These are phyloP conservation scores for Helostoma temminkii DNA, from an alignment of 2,797 vertebrate species.

Conservation along the genomic window DNA sequence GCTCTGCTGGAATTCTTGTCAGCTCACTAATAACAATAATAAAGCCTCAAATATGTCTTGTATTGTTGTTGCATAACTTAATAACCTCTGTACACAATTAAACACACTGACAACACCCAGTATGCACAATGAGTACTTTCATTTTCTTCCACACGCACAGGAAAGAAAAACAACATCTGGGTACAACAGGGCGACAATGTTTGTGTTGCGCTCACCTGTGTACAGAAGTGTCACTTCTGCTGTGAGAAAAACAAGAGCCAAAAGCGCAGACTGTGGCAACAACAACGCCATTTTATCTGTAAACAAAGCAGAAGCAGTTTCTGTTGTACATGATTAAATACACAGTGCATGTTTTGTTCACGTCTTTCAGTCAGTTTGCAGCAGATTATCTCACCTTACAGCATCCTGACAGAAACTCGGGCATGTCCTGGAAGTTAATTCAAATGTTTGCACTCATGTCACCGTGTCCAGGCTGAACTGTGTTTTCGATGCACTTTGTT, in stretches of 20 bases:
- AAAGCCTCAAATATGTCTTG: too few relatives aligned
- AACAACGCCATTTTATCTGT: constrained; percentile 65
- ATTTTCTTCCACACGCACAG: neutral
- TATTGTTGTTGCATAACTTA: too few relatives aligned
- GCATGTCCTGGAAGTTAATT: constrained; percentile 17
- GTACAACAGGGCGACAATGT: too few relatives aligned
- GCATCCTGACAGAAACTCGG: neutral
- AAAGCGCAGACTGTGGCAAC: constrained; percentile 8
- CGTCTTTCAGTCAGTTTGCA: neutral
- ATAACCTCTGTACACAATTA: too few relatives aligned
- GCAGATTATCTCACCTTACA: constrained; percentile 21
- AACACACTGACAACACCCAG: too few relatives aligned
- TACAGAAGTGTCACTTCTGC: constrained; percentile 32
- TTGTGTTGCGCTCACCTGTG: too few relatives aligned
- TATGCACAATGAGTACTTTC: too few relatives aligned
- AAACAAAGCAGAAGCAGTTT: constrained; percentile 8
- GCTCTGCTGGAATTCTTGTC: too few relatives aligned
- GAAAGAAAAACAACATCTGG: too few relatives aligned
- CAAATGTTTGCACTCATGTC: neutral
- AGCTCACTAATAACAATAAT: too few relatives aligned
- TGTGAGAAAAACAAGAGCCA: constrained; percentile 46
- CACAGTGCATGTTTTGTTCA: neutral
- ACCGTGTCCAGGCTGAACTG: neutral
- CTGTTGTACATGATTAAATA: neutral
- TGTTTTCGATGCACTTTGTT: neutral